Evolutionary conservation across 2,888 invertebrate species (phyloP).

Genomic region (Phoenoteleia sp.): DNA sequence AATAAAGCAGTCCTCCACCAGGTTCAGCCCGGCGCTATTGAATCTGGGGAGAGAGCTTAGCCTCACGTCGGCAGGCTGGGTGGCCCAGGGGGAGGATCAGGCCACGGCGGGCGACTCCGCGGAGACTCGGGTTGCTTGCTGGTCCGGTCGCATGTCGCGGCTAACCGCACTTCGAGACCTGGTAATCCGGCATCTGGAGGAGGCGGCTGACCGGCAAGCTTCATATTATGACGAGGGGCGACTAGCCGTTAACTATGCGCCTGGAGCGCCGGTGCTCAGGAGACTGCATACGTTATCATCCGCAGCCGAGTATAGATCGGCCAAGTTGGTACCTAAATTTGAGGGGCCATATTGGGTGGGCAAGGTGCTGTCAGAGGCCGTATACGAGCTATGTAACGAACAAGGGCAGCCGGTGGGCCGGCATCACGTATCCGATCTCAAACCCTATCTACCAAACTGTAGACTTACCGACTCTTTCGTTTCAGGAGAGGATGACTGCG

Average conservation of each 20-base stretch:
- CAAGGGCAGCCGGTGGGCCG: not conserved
- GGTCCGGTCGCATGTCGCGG: not conserved
- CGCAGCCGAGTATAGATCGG: not conserved
- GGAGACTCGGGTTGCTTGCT: not conserved
- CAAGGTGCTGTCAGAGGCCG: not conserved
- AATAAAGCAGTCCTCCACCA: too few relatives aligned
- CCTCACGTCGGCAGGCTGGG: too few relatives aligned
- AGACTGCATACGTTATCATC: not conserved
- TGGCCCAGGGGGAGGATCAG: too few relatives aligned
- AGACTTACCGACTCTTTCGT: too few relatives aligned
- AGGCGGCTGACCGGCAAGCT: not conserved
- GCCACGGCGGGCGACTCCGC: too few relatives aligned
- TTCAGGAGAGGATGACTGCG: too few relatives aligned
- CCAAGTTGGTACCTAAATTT: not conserved
- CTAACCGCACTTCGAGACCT: not conserved
- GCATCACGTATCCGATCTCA: not conserved
- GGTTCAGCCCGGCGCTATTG: too few relatives aligned
- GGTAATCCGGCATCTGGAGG: not conserved
- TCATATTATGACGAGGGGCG: not conserved
- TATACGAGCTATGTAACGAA: not conserved
- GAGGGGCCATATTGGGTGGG: not conserved
- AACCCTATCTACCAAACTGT: too few relatives aligned
- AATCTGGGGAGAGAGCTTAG: too few relatives aligned
- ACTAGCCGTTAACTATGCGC: not conserved
- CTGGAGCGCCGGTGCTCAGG: not conserved